These are phyloP conservation scores for Trachemys scripta DNA, from an alignment of 2,113 vertebrate genomes.

Conservation along the genomic window DNA sequence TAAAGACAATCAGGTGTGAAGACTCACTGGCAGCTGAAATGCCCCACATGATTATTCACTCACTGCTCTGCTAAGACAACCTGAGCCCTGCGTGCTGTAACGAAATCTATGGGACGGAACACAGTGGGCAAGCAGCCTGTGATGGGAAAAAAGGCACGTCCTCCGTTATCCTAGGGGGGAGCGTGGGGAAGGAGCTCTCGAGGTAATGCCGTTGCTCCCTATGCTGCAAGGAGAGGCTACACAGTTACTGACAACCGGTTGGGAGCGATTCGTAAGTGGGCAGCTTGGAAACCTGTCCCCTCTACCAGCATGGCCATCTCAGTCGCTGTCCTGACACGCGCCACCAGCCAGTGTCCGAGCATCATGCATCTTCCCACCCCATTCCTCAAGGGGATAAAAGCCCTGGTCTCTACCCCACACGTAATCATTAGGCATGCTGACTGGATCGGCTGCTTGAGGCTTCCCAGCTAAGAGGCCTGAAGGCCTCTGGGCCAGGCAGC, in stretches of 20 bases:
- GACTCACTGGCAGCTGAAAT: constrained; percentile 58
- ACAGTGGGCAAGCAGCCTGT: constrained; percentile 19
- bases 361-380: not conserved
- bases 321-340: not conserved
- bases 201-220: not conserved
- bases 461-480: not conserved
- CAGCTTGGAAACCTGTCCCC: not conserved
- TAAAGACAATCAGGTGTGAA: constrained; percentile 64
- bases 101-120: constrained; percentile 31
- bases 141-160: not conserved
- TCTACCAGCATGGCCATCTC: not conserved
- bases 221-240: not conserved
- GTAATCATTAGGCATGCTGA: not conserved
- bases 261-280: not conserved
- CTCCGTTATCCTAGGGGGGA: not conserved
- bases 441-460: not conserved
- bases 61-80: constrained; percentile 47
- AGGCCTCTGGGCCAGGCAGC: not conserved
- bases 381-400: not conserved
- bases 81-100: constrained; percentile 1
- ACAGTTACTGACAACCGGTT: not conserved
- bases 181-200: not conserved
- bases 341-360: not conserved
- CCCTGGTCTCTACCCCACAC: accelerated
- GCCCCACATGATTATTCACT: constrained; percentile 50